Evolutionary conservation across 2,113 vertebrate genomes (phyloP).

Genomic region (Lamprologus callipterus): DNA sequence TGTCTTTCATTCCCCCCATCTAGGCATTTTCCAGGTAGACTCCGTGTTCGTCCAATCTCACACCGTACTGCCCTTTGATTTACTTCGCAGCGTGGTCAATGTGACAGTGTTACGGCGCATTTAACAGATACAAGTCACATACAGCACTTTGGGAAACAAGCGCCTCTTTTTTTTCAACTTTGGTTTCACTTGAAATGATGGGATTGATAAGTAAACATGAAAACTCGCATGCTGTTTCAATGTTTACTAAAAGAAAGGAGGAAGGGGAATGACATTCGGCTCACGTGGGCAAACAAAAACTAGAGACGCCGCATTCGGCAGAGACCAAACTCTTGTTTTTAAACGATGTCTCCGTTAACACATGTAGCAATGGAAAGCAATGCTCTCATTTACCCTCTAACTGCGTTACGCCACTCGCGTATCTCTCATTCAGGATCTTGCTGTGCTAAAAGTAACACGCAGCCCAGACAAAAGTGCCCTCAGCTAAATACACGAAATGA

Average conservation of each 20-base stretch:
- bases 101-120: constrained; percentile 22
- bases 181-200: constrained; percentile 4
- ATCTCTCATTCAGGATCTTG: not conserved
- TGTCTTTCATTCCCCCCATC: constrained; percentile 56
- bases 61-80: constrained; percentile 34
- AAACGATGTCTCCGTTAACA: not conserved
- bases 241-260: constrained; percentile 45
- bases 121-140: constrained; percentile 25
- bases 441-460: not conserved
- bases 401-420: not conserved
- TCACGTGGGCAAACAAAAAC: constrained; percentile 23
- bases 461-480: not conserved
- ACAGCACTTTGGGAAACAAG: constrained; percentile 63
- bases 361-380: constrained; percentile 25
- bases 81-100: constrained; percentile 25
- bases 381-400: not conserved
- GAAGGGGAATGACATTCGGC: not conserved
- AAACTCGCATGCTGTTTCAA: constrained; percentile 59
- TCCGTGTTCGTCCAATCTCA: constrained; percentile 64
- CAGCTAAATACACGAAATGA: not conserved
- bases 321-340: not conserved
- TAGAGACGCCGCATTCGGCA: not conserved
- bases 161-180: constrained; percentile 36
- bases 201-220: constrained; percentile 55
- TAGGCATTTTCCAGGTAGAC: constrained; percentile 53